Evolutionary conservation across 1,140 invertebrate genomes (phyloP), one percentile per base, ranked within the genome.

Genomic region (Formica exsecta): DNA sequence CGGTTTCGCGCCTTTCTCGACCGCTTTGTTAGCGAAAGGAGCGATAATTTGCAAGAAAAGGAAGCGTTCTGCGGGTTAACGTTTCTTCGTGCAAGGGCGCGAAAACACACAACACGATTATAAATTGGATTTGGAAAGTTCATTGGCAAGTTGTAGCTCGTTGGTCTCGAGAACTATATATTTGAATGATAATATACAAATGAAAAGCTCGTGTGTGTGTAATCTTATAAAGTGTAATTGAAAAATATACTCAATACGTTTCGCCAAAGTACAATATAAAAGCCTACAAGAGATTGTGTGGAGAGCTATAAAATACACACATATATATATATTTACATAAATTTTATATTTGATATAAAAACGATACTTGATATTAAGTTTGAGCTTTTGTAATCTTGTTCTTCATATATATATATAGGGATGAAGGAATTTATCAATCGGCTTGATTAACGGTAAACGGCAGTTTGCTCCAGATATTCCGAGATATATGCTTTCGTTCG

Each of bases 41-140:
- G 36, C 13, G 22, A 70, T 57, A 80, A 57, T 80, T 80, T 68
- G 77, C 48, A 59, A 80, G 76, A 80, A 59, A 70, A 70, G 76
- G 51, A 59, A 80, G 48, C 64, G 36, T n/a, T 9, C 32, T n/a
- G 77, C 48, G 77, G 22, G 22, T 70, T 70, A 70, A 80, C 64
- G 48, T 22, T 80, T 16, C 9, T 25, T 41, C 32, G 2, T 3
- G 13, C 29, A 48, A 36, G 44, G 9, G n/a, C 38, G 19, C 38
- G 0, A 51, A 51, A 25, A 64, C 13, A 32, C 16, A 3, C 44
- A 13, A 29, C 48, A 51, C 57, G 9, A 44, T 77, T 64, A 13
- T 51, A 65, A 64, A 36, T 13, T 0, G 8, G 9, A 13, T 65
- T 13, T 5, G 29, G 6, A 59, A 64, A 51, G 29, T 54, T n/a